Evolutionary conservation across 2,797 vertebrate genomes (phyloP).

Genomic region (Glossophaga mutica): DNA sequence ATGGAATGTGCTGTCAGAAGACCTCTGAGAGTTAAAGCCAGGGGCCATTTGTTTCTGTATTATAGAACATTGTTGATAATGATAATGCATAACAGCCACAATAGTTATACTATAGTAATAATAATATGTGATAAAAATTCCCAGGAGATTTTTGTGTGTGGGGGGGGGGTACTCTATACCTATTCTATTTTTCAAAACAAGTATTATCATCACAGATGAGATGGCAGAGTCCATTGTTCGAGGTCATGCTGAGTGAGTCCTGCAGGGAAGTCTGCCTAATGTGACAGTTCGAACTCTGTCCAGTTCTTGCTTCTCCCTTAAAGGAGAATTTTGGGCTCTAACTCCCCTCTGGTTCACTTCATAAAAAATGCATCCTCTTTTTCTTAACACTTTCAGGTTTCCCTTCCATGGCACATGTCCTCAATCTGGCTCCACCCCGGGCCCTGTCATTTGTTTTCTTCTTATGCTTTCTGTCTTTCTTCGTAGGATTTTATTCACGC

Average conservation of each 20-base stretch:
- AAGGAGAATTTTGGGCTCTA: not conserved
- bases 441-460: not conserved
- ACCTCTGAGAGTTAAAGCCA: not conserved
- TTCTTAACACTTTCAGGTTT: not conserved
- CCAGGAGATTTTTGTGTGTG: not conserved
- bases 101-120: not conserved
- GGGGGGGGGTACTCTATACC: not conserved
- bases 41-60: not conserved
- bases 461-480: not conserved
- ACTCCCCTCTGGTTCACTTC: not conserved
- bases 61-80: not conserved
- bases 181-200: not conserved
- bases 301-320: not conserved
- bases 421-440: not conserved
- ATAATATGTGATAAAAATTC: not conserved
- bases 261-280: not conserved
- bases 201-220: not conserved
- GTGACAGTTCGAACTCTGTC: not conserved
- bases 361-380: not conserved
- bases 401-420: not conserved
- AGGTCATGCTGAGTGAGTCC: not conserved
- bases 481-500: not conserved
- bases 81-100: not conserved
- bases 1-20: not conserved
- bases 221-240: not conserved